Base-by-base conservation (phyloP, 2,113 vertebrate species). In the Gnathonemus longibarbis region DNA sequence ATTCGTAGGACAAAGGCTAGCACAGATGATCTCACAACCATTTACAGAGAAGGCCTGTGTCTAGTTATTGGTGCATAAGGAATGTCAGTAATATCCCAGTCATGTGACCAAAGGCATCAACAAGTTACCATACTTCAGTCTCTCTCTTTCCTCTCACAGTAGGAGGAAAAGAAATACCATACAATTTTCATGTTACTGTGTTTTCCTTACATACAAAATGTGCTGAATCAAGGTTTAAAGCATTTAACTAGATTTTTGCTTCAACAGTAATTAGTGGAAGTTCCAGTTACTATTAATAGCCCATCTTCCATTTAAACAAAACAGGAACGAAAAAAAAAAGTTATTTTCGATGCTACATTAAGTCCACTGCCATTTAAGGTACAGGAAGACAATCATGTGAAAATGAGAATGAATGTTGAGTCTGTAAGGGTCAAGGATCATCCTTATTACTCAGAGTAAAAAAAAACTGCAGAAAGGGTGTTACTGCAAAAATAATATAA, bases 31-130 rank as follows among this genome's bases (percentile, higher is more conserved):
- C 83, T 84, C 83, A 84, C 83, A 45, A 84, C 24, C 42, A 84
- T 48, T 46, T 48, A 48, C 45, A 84, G 39, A 84, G 83, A 48
- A 84, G 19, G 45, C 24, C 45, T 84, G 83, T 84, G 83, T 84
- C 83, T 84, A 84, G 83, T 48, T 84, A 48, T 48, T 84, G 83
- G 83, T 84, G 83, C 42, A 46, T 46, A 84, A 84, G 83, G 83
- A 48, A 46, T 84, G 39, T 24, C 83, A 48, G 83, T 84, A 48
- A 84, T 84, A 48, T 84, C 19, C 19, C 83, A 48, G 83, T 84
- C 83, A 84, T 84, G 83, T 84, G 83, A 84, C 45, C 83, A 24
- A 48, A 84, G 45, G 39, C 21, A 46, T 84, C 42, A 45, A 48
- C 83, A 84, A 80, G 83, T 46, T n/a, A 46, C 42, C 80, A 84